Evolutionary conservation across 2,888 invertebrate species (phyloP), one percentile per base, ranked within the genome.

Genomic region (Cosmia pyralina): DNA sequence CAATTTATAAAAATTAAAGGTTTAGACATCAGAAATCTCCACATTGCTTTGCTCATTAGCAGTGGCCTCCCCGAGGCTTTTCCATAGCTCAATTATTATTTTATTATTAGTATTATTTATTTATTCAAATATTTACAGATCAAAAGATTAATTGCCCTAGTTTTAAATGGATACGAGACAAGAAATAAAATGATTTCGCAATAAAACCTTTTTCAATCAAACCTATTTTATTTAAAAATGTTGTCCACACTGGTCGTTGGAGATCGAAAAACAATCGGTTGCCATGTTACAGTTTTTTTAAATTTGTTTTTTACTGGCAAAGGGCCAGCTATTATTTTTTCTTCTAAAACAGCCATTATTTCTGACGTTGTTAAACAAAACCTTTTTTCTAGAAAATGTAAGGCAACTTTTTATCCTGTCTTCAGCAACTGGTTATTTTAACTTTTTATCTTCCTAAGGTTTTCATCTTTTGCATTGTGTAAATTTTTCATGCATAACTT

Each of bases 401-500:
- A 55, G 7, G 0, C n/a, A 52, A 46, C 50, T 50, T 17, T 48
- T 65, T 63, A 50, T 28, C n/a, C n/a, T 46, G 28, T 79, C 72
- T 79, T 78, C 55, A 34, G 79, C 50, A 50, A 78, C 50, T 60
- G 34, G 59, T 64, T 63, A 59, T 72, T 76, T 64, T 28, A 79
- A 79, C 63, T 79, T 76, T 76, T 53, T 52, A 22, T 46, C 22
- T 72, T 79, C 52, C n/a, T 46, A 28, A 63, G 46, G 48, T 57
- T 73, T 52, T 53, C 72, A 46, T 62, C 62, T 72, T 76, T 64
- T 64, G 41, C 59, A 59, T 64, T 58, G 28, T 64, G 34, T 46
- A 75, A 28, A 66, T 28, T 75, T 79, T 79, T 57, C 63, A 79
- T 76, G 76, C 74, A 76, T 79, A 76, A 44, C 73, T 53, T 53